Evolutionary conservation across 30 jellyfish, hydroid and myxozoan species (phyloP), one percentile per base, ranked within the genome.

Genomic region (Euphysa ruthae): DNA sequence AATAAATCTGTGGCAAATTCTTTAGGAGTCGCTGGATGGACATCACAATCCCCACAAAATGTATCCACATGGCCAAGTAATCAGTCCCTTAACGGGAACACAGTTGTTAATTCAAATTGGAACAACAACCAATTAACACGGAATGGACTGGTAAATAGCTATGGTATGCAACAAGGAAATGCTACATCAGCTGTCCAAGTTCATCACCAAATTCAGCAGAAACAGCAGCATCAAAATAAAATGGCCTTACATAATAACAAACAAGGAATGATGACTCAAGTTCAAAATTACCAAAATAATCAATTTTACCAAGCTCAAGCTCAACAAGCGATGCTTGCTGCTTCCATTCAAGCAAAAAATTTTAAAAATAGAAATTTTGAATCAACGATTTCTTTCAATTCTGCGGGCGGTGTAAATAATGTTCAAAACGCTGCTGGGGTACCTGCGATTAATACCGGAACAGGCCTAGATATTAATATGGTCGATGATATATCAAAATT

Each of bases 1-100:
- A 90, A 90, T 73, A 90, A 90, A 58, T 95, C 98, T 18, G 82
- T 82, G 31, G 98, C 98, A 0, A 81, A 73, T 73, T 93, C 98
- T 13, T 77, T 90, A 44, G 98, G 98, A 35, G 98, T 90, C 31
- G 4, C 66, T 63, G 80, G 69, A 21, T 68, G 80, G 80, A 38
- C 58, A 13, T 3, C 57, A 15, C 77, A 63, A 32, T 66, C 77
- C 12, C 77, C 84, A 34, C 77, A 74, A 23, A 69, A 44, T 19
- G 74, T 87, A 26, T 90, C 98, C 46, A 58, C 83, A 22, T 90
- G 98, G 98, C 94, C 98, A 58, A 74, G 32, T 29, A 68, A 35
- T n/a, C 69, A 22, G 26, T 28, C 80, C 49, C 91, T 71, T 26
- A 72, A 74, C 15, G 81, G 94, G 30, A 77, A 63, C 50, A 70